Evolutionary conservation across 2,797 vertebrate species (phyloP).

Genomic region (Acrossocheilus fasciatus): DNA sequence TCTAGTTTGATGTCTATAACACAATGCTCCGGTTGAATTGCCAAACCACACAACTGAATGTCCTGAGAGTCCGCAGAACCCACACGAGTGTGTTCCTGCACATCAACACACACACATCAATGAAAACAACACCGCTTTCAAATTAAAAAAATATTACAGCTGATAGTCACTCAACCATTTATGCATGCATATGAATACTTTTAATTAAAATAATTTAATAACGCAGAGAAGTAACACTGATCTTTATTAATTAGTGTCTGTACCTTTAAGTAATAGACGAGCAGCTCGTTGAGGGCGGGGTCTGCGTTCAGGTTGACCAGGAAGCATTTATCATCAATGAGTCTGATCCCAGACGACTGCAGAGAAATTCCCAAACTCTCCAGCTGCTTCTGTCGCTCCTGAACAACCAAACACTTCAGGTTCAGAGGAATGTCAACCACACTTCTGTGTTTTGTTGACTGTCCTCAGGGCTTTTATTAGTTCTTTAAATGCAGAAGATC

Average conservation of each 20-base stretch:
- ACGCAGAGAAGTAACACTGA: neutral
- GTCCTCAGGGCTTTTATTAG: neutral
- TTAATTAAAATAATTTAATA: neutral
- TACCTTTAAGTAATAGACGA: conserved; percentile 98
- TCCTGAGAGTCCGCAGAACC: conserved; percentile 95
- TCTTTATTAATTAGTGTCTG: neutral
- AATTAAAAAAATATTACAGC: neutral
- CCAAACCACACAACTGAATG: conserved; percentile 96
- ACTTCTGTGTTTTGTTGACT: neutral
- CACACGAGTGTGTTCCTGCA: conserved; percentile 85
- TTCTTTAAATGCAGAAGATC: neutral
- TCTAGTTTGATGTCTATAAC: conserved; percentile 87
- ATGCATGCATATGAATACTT: neutral
- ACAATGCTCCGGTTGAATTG: conserved; percentile 92
- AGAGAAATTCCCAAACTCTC: conserved; percentile 97
- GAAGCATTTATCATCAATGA: conserved; percentile 95
- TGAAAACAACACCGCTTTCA: neutral
- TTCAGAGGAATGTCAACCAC: neutral
- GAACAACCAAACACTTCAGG: neutral
- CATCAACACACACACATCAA: conserved; percentile 6
- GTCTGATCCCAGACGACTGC: conserved; percentile 95
- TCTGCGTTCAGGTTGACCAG: conserved; percentile 97
- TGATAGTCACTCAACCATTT: neutral
- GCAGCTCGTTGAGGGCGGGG: conserved; percentile 95
- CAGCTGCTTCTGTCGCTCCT: conserved; percentile 97